Base-by-base conservation (phyloP, 2,113 vertebrate genomes). In the Mionectes macconnelli region DNA sequence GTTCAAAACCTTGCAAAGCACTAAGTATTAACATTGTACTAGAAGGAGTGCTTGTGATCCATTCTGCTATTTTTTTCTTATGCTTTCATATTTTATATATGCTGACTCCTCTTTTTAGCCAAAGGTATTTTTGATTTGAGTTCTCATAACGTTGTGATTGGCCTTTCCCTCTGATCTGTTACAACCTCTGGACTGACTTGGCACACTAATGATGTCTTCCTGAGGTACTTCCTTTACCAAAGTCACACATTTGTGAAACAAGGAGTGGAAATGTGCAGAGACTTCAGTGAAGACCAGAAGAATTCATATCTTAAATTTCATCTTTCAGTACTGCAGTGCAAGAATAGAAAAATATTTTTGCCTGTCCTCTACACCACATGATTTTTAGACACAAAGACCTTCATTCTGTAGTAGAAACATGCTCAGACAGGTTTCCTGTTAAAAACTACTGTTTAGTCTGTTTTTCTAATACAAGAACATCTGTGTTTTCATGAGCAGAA, bases 401-500 rank as follows among this genome's bases (percentile, higher is more conserved):
- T 86, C 14, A 59, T 86, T 86, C 52, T 89, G 64, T 39, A 84
- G 68, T 40, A 86, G 64, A 63, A 86, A 73, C 59, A 62, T 69
- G 19, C 37, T 76, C 45, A 42, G 62, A 25, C 44, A 76, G 53
- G 16, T 82, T 87, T 89, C 40, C 37, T 88, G 22, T 88, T 92
- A 80, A 57, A 84, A 93, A 62, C 63, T 69, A 42, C 82, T 10
- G 4, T 68, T 94, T 31, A 30, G 23, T 82, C 78, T 76, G 17
- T 22, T 95, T 86, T 63, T 72, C 52, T 89, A 82, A 72, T 82
- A 82, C 37, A 76, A 60, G 66, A 87, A 87, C 90, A 94, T 79
- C 49, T 10, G 35, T 83, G 73, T 88, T 85, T 94, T 80, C 55
- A 50, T 57, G 30, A 89, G 37, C 30, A 89, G 72, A 81, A 94